A percentile compares a stretch with the other conserved stretches of the same genome.
phyloP scores from a whole-genome alignment of 2,888 invertebrate species.

The Chrysomela aeneicollis region DNA sequence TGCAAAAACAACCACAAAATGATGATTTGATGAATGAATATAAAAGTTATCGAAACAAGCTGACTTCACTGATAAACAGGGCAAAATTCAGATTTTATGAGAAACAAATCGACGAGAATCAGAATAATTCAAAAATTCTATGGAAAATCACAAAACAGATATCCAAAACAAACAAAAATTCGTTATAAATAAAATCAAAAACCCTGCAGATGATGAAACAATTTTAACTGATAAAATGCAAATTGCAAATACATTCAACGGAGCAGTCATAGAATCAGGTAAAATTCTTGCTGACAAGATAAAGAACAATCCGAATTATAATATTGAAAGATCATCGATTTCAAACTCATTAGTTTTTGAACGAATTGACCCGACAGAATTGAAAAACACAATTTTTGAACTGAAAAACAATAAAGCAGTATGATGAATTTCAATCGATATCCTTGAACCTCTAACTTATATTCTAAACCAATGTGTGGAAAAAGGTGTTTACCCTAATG shows the following conservation, averaged over 20 bases:
- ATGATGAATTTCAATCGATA: background rate
- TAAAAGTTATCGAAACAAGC: background rate
- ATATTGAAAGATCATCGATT: background rate
- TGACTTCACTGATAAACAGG: background rate
- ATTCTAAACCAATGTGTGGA: background rate
- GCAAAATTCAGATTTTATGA: background rate
- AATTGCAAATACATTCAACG: slow-evolving; percentile 2
- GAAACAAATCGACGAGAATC: background rate
- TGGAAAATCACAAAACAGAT: background rate
- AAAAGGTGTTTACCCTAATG: too few species aligned
- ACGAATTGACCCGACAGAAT: background rate
- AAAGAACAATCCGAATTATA: background rate
- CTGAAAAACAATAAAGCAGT: slow-evolving; percentile 2
- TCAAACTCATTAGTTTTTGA: background rate
- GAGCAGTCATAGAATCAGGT: background rate
- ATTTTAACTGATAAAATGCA: background rate
- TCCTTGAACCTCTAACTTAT: background rate
- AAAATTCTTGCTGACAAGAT: background rate
- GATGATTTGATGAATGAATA: background rate
- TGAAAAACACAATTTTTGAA: slow-evolving; percentile 7
- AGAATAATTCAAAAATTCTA: background rate
- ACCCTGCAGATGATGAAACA: background rate
- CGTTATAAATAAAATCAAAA: slow-evolving; percentile 6
- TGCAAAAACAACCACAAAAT: background rate
- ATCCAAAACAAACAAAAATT: slow-evolving; percentile 2